A percentile compares a stretch with the other conserved stretches of the same genome.
These are phyloP conservation scores for Himalopsyche anomala DNA, from an alignment of 2,888 invertebrate species.

Conservation along the genomic window DNA sequence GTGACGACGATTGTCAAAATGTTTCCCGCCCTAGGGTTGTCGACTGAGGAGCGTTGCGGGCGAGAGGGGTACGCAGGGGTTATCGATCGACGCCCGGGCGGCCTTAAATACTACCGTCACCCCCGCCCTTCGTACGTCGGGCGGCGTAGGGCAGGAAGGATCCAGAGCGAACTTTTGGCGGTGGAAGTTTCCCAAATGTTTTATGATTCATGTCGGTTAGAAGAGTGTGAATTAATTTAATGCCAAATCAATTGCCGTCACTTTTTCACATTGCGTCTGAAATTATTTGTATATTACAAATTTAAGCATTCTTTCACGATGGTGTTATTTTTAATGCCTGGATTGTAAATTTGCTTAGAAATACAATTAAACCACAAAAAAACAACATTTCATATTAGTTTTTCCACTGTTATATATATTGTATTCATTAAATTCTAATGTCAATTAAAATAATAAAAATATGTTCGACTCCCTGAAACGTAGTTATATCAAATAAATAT, in stretches of 20 bases:
- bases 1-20: slow-evolving; percentile 55
- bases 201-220: slow-evolving; percentile 32
- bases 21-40: slow-evolving; percentile 44
- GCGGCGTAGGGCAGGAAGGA: slow-evolving; percentile 29
- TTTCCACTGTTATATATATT: no score
- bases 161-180: slow-evolving; percentile 36
- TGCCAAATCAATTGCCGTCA: slow-evolving; percentile 24
- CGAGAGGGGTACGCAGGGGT: slow-evolving; percentile 39
- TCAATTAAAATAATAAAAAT: no score
- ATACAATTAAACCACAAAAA: no score
- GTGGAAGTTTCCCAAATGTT: slow-evolving; percentile 40
- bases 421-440: no score
- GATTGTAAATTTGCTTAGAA: no score
- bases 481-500: no score
- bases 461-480: no score
- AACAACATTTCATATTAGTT: no score
- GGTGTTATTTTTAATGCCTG: no score
- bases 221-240: slow-evolving; percentile 14
- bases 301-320: no score
- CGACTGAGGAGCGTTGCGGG: slow-evolving; percentile 16
- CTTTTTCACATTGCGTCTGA: neutral
- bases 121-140: slow-evolving; percentile 14
- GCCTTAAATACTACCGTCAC: slow-evolving; percentile 45
- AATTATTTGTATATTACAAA: no score
- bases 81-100: slow-evolving; percentile 55